Evolutionary conservation across 2,797 vertebrate species (phyloP), one percentile per base, ranked within the genome.

Genomic region (Acridotheres tristis): DNA sequence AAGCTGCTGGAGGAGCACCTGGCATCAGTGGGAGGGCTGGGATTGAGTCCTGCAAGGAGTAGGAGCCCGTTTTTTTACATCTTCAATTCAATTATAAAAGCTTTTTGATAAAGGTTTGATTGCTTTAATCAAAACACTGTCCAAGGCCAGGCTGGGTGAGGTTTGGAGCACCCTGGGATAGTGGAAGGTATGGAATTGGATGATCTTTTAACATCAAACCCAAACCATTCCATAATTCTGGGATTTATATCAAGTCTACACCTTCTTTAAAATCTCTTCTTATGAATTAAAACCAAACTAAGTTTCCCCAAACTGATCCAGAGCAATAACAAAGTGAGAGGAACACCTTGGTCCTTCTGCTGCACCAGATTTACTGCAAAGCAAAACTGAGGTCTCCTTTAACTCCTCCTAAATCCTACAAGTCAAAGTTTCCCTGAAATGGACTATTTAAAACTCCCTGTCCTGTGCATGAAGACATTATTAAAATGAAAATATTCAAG

Each of bases 171-270:
- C 2, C 4, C 30, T 80, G 53, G 76, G 53, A 30, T 18, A 5
- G 38, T 38, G 75, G 23, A 15, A 38, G 9, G 36, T 15, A 16
- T 78, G 50, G 43, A 36, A 43, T 5, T 43, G 34, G 65, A 26
- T 27, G 9, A 29, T 8, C 13, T 65, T 73, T 73, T 20, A 51
- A 45, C 7, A n/a, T 34, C 16, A 5, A 58, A 18, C 20, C 29
- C 45, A 66, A 53, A 59, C n/a, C 25, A 30, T 10, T 16, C 61
- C 20, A 9, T 13, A 32, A 45, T 34, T 73, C 40, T 47, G 14
- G 25, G 18, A 43, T 5, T 51, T n/a, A 42, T 18, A n/a, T 27
- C 53, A 54, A 77, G 10, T 1, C 1, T 26, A 7, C 1, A 5
- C 9, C 38, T 32, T 29, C 25, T 32, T 66, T 38, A 30, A 71